These are phyloP conservation scores for Heterodera carotae DNA, from an alignment of 1,140 invertebrate species.

Conservation along the genomic window DNA sequence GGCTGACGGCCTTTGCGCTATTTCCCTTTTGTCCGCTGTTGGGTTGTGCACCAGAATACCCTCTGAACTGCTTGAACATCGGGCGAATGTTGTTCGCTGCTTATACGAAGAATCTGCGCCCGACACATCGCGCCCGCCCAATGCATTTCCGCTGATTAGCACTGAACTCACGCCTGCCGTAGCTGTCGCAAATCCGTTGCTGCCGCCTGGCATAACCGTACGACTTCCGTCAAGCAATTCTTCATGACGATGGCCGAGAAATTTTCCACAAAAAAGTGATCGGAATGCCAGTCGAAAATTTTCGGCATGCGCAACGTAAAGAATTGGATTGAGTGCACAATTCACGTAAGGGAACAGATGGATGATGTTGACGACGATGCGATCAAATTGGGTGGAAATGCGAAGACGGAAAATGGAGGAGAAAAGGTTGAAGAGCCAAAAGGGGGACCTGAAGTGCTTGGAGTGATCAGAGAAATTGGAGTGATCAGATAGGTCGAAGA, in stretches of 20 bases:
- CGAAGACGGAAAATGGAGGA: conserved; percentile 60
- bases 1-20: background rate
- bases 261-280: conserved; percentile 47
- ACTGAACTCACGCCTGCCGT: conserved; percentile 15
- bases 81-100: background rate
- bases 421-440: conserved; percentile 65
- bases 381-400: conserved; percentile 62
- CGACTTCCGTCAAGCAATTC: conserved; percentile 23
- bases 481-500: background rate
- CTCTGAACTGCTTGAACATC: conserved; percentile 20
- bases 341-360: conserved; percentile 65
- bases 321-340: conserved; percentile 63
- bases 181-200: background rate
- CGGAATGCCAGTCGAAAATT: conserved; percentile 64
- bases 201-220: conserved; percentile 1
- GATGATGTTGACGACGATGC: conserved; percentile 64
- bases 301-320: conserved; percentile 61
- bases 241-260: conserved; percentile 1
- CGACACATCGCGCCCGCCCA: background rate
- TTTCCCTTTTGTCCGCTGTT: background rate
- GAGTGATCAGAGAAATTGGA: no score
- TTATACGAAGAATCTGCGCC: background rate
- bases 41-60: background rate
- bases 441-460: conserved; percentile 56
- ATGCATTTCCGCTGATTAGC: conserved; percentile 6